Evolutionary conservation across 2,888 invertebrate genomes (phyloP).

Genomic region (Apodemia mormo): DNA sequence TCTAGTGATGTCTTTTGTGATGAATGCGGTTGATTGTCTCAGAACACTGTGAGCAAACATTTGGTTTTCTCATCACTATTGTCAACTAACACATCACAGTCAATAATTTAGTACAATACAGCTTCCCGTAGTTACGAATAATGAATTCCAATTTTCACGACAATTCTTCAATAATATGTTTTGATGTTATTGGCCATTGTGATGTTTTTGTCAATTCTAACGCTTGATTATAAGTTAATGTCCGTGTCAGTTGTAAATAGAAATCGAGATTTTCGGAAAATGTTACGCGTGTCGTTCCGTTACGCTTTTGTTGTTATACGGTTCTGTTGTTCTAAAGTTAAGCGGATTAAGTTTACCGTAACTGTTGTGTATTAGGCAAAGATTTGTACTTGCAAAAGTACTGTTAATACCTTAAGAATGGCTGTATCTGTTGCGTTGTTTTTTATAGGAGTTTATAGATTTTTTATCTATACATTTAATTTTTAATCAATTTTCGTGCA

Average conservation of each 20-base stretch:
- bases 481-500: no score
- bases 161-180: conserved; percentile 70
- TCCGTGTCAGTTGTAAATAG: conserved; percentile 58
- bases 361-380: conserved; percentile 12
- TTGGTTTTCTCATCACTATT: conserved; percentile 44
- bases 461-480: no score
- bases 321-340: not conserved
- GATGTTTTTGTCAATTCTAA: conserved; percentile 46
- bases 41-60: conserved; percentile 58
- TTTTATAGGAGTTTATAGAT: not conserved
- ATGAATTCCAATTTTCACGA: conserved; percentile 74
- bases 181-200: conserved; percentile 72
- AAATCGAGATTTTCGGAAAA: conserved; percentile 43
- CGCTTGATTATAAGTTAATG: conserved; percentile 62
- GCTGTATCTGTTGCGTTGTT: not conserved
- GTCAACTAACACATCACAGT: conserved; percentile 54
- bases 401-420: not conserved
- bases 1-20: conserved; percentile 42
- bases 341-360: conserved; percentile 11
- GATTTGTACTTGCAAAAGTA: not conserved
- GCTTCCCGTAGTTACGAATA: conserved; percentile 67
- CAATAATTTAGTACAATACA: conserved; percentile 52
- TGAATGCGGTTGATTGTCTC: conserved; percentile 49
- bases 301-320: conserved; percentile 1
- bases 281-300: conserved; percentile 52